Evolutionary conservation across 1,140 invertebrate genomes (phyloP).

Genomic region (Drosophila gunungcola): DNA sequence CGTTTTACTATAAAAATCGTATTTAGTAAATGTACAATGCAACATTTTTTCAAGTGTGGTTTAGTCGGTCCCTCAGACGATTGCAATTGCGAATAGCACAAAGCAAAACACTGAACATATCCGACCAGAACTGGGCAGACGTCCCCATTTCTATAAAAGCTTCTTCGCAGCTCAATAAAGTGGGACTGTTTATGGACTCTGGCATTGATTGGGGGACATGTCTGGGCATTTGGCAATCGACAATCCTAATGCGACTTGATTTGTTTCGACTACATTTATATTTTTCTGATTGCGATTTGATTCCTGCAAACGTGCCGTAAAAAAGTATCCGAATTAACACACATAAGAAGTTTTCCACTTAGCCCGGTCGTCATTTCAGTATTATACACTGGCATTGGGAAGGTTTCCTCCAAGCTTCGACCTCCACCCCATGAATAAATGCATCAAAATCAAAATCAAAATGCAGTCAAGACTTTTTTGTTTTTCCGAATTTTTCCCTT

Average conservation of each 20-base stretch:
- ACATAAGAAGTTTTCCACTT: slow-evolving; percentile 32
- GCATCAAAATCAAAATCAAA: slow-evolving; percentile 65
- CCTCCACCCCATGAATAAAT: slow-evolving; percentile 38
- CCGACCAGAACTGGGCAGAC: slow-evolving; percentile 24
- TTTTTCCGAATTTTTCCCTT: slow-evolving; percentile 34
- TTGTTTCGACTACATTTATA: slow-evolving; percentile 63
- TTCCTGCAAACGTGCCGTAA: slow-evolving; percentile 54
- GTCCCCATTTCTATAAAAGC: slow-evolving; percentile 52
- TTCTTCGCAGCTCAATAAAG: slow-evolving; percentile 57
- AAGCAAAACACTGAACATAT: slow-evolving; percentile 15
- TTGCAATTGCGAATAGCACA: slow-evolving; percentile 49
- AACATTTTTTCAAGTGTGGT: slow-evolving; percentile 9
- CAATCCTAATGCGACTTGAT: slow-evolving; percentile 47
- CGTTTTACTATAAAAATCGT: too few species aligned
- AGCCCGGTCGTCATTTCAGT: slow-evolving; percentile 19
- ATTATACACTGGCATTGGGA: background rate
- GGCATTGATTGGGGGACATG: slow-evolving; percentile 53
- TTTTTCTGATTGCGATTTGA: slow-evolving; percentile 45
- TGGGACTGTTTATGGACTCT: slow-evolving; percentile 59
- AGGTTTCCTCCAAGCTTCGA: too few species aligned
- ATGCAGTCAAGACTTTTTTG: slow-evolving; percentile 27
- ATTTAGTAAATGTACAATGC: background rate
- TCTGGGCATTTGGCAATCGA: slow-evolving; percentile 27
- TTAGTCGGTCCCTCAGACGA: background rate
- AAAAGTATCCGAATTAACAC: slow-evolving; percentile 57